phyloP scores from a whole-genome alignment of 2,888 invertebrate species.

The Lochmaea crataegi region DNA sequence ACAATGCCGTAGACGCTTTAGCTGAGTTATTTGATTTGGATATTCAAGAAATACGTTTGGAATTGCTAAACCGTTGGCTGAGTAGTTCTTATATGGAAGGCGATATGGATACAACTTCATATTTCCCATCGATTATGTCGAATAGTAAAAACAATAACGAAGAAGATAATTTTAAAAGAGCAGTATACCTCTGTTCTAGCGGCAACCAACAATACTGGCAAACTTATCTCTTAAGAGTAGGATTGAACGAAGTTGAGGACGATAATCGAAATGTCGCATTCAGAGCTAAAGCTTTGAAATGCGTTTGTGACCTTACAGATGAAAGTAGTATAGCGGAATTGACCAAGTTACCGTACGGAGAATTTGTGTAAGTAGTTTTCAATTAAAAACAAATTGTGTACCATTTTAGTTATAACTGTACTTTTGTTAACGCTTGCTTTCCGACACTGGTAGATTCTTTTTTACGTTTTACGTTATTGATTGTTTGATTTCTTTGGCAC shows the following conservation, averaged over 20 bases:
- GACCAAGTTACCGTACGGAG: constrained; percentile 47
- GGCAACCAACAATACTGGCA: constrained; percentile 44
- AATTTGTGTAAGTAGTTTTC: constrained; percentile 52
- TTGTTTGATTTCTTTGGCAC: no score
- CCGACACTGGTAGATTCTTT: no score
- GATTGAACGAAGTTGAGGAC: constrained; percentile 35
- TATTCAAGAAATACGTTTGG: constrained; percentile 59
- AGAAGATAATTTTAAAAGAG: constrained; percentile 52
- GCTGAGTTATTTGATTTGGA: constrained; percentile 63
- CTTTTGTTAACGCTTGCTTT: no score
- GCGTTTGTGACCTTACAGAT: constrained; percentile 56
- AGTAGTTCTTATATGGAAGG: constrained; percentile 25
- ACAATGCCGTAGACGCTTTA: constrained; percentile 65
- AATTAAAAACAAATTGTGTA: not conserved
- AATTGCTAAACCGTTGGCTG: constrained; percentile 61
- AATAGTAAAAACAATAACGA: constrained; percentile 13
- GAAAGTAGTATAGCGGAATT: constrained; percentile 49
- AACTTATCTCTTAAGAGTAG: constrained; percentile 45
- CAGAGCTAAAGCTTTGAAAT: constrained; percentile 56
- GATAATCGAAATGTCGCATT: constrained; percentile 44
- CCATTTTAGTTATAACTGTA: no score
- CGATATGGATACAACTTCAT: constrained; percentile 38
- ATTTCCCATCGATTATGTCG: constrained; percentile 13
- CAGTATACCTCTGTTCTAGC: constrained; percentile 51
- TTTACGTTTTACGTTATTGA: no score